Percentiles rank a stretch among this genome's conserved stretches.
These are phyloP conservation scores for Suncus etruscus DNA, from an alignment of 2,113 vertebrate species.

Conservation along the genomic window DNA sequence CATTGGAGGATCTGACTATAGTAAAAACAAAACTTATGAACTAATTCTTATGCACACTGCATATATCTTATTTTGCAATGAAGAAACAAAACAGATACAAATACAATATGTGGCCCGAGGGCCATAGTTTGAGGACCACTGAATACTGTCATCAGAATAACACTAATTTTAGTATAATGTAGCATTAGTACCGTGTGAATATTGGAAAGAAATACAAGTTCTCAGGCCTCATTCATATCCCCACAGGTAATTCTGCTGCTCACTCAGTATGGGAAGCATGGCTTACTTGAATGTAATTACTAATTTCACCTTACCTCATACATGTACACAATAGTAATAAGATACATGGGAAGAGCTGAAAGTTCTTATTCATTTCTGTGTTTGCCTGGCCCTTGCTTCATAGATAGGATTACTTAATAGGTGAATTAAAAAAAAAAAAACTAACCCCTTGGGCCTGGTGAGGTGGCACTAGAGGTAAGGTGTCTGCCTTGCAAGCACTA, in stretches of 20 bases:
- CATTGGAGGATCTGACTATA: no score
- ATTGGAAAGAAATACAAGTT: neutral
- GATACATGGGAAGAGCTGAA: neutral
- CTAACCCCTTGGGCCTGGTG: no score
- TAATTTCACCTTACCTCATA: neutral
- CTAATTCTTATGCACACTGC: no score
- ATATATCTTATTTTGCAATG: no score
- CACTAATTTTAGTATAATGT: accelerated
- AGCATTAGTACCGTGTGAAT: neutral
- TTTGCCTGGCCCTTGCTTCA: neutral
- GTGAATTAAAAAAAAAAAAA: neutral
- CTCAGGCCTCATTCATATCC: neutral
- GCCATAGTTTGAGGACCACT: no score
- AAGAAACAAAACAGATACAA: no score
- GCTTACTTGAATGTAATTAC: neutral
- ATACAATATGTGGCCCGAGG: no score
- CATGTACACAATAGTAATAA: no score
- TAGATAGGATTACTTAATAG: no score
- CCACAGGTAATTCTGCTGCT: neutral
- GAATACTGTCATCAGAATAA: neutral
- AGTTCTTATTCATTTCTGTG: neutral
- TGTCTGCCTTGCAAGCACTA: no score
- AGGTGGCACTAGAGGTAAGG: no score
- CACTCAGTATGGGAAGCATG: neutral
- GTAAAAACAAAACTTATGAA: no score